A percentile compares a stretch with the other conserved stretches of the same genome.
Evolutionary conservation across 2,113 vertebrate species (phyloP).

Genomic region (Oryzias javanicus): DNA sequence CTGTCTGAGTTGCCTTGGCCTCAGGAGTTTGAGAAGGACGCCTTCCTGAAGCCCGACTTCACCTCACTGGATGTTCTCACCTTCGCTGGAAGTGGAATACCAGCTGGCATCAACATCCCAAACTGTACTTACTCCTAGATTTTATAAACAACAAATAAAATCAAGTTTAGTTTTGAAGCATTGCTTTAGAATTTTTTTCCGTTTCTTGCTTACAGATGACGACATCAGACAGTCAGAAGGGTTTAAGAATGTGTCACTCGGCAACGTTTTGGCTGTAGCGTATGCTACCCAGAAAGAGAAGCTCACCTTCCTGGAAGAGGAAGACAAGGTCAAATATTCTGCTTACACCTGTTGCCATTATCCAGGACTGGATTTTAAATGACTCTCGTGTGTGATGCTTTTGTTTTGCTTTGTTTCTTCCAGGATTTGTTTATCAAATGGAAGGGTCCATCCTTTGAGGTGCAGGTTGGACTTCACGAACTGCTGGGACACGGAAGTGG

Average conservation of each 20-base stretch:
- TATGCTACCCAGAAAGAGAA: slow-evolving; percentile 85
- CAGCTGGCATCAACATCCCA: slow-evolving; percentile 92
- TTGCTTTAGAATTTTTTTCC: background rate
- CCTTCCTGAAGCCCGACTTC: slow-evolving; percentile 89
- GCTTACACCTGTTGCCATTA: background rate
- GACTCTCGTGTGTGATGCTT: background rate
- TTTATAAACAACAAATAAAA: background rate
- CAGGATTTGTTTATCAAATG: slow-evolving; percentile 88
- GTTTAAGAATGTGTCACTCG: slow-evolving; percentile 91
- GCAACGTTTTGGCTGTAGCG: slow-evolving; percentile 87
- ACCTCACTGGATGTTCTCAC: slow-evolving; percentile 91
- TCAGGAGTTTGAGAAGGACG: slow-evolving; percentile 85
- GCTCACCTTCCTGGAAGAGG: slow-evolving; percentile 86
- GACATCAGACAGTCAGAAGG: slow-evolving; percentile 89
- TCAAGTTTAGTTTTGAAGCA: background rate
- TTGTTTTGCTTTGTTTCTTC: background rate
- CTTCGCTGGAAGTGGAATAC: slow-evolving; percentile 89
- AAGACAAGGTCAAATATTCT: slow-evolving; percentile 79
- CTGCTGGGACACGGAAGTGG: slow-evolving; percentile 89
- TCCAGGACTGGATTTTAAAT: too few species aligned
- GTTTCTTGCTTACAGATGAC: slow-evolving; percentile 76
- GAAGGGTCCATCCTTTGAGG: slow-evolving; percentile 89
- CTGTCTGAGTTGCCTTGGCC: slow-evolving; percentile 90
- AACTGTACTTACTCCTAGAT: slow-evolving; percentile 76
- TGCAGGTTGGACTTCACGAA: slow-evolving; percentile 91